These are phyloP conservation scores for Ophiodon elongatus DNA, from an alignment of 2,113 vertebrate species.

Conservation along the genomic window DNA sequence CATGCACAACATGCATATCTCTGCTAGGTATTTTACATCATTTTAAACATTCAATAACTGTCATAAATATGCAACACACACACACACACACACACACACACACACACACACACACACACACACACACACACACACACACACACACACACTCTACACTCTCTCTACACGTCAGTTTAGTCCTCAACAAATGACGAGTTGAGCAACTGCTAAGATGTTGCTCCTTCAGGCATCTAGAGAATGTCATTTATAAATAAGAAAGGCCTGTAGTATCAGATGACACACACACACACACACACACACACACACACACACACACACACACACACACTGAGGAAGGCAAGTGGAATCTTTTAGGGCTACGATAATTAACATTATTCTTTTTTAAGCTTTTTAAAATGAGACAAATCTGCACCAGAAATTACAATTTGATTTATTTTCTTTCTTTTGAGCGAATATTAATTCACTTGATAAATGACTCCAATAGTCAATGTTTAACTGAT, in stretches of 20 bases:
- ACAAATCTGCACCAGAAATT: not conserved
- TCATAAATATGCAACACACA: constrained; percentile 30
- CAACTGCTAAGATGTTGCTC: constrained; percentile 16
- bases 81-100: not conserved
- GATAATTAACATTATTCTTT: not conserved
- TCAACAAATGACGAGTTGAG: constrained; percentile 22
- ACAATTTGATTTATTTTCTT: not conserved
- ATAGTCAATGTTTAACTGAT: not conserved
- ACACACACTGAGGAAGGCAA: no score
- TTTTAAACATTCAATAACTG: not conserved
- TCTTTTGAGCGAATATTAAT: not conserved
- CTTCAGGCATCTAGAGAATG: constrained; percentile 12
- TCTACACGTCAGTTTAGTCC: constrained; percentile 13
- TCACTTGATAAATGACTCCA: not conserved
- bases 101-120: no score
- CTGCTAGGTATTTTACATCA: not conserved
- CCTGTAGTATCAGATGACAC: not conserved
- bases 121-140: no score
- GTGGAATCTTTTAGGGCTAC: not conserved
- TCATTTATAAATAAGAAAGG: constrained; percentile 11
- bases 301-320: no score
- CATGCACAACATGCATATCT: not conserved
- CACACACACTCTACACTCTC: no score
- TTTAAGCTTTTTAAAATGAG: not conserved
- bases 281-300: no score